Evolutionary conservation across 2,797 vertebrate species (phyloP).

Genomic region (Cottoperca gobio): DNA sequence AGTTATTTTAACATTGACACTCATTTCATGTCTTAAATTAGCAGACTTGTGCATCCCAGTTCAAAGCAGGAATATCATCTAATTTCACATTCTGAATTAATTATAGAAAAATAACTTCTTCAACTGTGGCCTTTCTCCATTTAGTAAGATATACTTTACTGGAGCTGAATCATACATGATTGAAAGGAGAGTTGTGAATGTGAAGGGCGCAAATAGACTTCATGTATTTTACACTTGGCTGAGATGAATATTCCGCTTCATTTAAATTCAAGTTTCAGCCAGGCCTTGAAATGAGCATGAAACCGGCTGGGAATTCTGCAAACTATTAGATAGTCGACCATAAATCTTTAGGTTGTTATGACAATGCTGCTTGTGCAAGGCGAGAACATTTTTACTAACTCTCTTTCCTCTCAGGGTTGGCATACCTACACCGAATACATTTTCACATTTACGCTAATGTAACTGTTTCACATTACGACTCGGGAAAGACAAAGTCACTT

Average conservation of each 20-base stretch:
- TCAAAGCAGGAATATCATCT: slow-evolving; percentile 23
- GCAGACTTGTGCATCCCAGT: background rate
- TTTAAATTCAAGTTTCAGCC: slow-evolving; percentile 59
- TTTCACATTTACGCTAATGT: background rate
- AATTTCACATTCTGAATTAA: slow-evolving; percentile 42
- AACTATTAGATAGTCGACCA: slow-evolving; percentile 24
- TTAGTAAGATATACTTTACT: slow-evolving; percentile 51
- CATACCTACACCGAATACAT: slow-evolving; percentile 1
- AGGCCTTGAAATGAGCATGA: slow-evolving; percentile 33
- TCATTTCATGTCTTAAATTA: background rate
- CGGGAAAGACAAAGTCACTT: background rate
- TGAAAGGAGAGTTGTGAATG: slow-evolving; percentile 38
- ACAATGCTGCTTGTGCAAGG: slow-evolving; percentile 24
- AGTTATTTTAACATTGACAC: background rate
- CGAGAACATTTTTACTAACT: slow-evolving; percentile 4
- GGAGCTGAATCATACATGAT: slow-evolving; percentile 59
- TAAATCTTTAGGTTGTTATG: slow-evolving; percentile 51
- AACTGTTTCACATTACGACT: background rate
- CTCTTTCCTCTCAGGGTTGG: background rate
- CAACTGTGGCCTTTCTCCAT: slow-evolving; percentile 26
- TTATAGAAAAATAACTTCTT: slow-evolving; percentile 56
- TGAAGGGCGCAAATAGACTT: slow-evolving; percentile 36
- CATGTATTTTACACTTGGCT: slow-evolving; percentile 52
- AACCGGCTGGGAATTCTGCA: slow-evolving; percentile 47
- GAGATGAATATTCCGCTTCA: slow-evolving; percentile 57